A percentile compares a stretch with the other conserved stretches of the same genome.
phyloP scores from a whole-genome alignment of 2,888 invertebrate genomes.

The Cecidostiba fungosa region DNA sequence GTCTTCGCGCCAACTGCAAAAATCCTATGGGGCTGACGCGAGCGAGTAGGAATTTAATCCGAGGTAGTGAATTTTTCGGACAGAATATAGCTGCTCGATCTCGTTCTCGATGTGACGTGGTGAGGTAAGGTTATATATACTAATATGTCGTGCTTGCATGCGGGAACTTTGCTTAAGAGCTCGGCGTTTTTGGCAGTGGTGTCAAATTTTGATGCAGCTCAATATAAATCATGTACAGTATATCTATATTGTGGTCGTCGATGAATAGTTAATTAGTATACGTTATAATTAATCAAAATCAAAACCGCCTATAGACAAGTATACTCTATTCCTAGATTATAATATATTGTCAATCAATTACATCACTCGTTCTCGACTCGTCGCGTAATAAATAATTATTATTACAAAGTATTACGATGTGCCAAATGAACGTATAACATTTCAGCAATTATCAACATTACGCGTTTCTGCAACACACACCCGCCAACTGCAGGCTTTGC shows the following conservation, averaged over 20 bases:
- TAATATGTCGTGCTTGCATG: too few species aligned
- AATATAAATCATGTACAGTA: too few species aligned
- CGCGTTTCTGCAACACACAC: background rate
- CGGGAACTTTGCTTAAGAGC: background rate
- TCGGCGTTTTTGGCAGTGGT: background rate
- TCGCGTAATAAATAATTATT: background rate
- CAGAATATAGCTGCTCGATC: background rate
- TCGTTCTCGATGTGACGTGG: background rate
- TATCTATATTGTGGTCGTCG: too few species aligned
- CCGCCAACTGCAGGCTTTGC: background rate
- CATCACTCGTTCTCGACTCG: conserved; percentile 1
- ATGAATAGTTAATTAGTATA: too few species aligned
- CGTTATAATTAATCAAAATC: conserved; percentile 1
- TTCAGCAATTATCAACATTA: conserved; percentile 25
- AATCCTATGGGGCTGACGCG: background rate
- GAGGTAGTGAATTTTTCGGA: background rate
- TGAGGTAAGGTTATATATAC: too few species aligned
- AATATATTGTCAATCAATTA: background rate
- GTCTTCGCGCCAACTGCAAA: background rate
- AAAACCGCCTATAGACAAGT: background rate
- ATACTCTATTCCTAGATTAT: background rate
- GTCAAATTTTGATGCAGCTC: background rate
- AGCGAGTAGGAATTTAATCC: background rate
- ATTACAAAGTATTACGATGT: background rate
- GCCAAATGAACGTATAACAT: conserved; percentile 16